Evolutionary conservation across 2,888 invertebrate genomes (phyloP), one percentile per base, ranked within the genome.

Genomic region (Nephrocerus scutellatus): DNA sequence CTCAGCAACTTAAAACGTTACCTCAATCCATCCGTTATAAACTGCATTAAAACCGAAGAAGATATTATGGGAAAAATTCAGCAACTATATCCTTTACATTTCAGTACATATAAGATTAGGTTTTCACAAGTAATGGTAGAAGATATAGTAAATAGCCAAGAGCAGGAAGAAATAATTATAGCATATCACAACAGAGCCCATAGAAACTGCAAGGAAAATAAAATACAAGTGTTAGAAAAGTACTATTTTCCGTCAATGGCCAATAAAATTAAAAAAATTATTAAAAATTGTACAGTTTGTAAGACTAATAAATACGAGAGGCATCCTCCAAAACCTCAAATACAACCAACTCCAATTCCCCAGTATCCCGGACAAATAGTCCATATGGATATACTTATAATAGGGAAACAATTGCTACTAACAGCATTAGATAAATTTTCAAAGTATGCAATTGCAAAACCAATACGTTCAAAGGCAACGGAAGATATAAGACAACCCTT

Each of bases 71-170:
- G 20, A 6, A 24, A 22, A 20, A 37, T 41, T 8, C 28, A 41
- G 15, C 22, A 34, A 15, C 18, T 42, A 26, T 39, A 39, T 22
- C 32, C 31, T 5, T 5, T 19, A 21, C 29, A 44, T 18, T 39
- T 44, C 18, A 36, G 15, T 24, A 34, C 16, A 10, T 40, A 36
- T 20, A 41, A 30, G 30, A 39, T 39, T 12, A 23, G 48, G 15
- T 41, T 41, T 18, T 41, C 43, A 8, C 47, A 43, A 38, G 25
- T n/a, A 33, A n/a, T 23, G 25, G 45, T 45, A 8, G 21, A 41
- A 22, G 45, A 43, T 20, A 14, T 48, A 21, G 19, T 22, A 12
- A 25, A 41, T 25, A 39, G 36, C 24, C 13, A 29, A 14, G 18
- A 36, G 20, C 43, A 46, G 30, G 35, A 30, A 12, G 30, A 41